Base-by-base conservation (phyloP, 2,113 vertebrate genomes). In the Cynoglossus semilaevis region DNA sequence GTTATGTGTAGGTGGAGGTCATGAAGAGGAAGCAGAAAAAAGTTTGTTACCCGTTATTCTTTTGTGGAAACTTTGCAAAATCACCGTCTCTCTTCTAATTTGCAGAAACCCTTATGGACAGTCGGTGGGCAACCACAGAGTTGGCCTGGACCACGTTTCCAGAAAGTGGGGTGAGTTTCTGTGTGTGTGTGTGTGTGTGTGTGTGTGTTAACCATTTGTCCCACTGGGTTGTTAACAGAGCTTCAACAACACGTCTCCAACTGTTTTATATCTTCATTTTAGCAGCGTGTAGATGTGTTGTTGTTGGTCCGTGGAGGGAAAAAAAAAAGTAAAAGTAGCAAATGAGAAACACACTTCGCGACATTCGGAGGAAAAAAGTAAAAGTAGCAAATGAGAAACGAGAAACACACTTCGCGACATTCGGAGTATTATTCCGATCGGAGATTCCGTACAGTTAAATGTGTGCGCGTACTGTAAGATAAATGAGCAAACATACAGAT, bases 41-140 rank as follows among this genome's bases (percentile, higher is more conserved):
- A 53, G 3, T 38, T 38, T 5, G 4, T 38, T 10, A 4, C n/a
- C n/a, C n/a, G n/a, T n/a, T 40, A 13, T 41, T 41, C 4, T 41
- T 41, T 41, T 41, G 57, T 71, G 76, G 75, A 73, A 17, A 19
- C 29, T 44, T 72, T 69, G 51, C n/a, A 79, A 43, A 69, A 58
- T 60, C 71, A 65, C 64, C 62, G 68, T 76, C 67, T 64, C 67
- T 46, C 81, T 88, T 66, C 73, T 79, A 51, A 46, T 79, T 89
- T 94, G 52, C 88, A 99, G 97, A 98, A 90, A 98, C 96, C 59
- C 92, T 99, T 77, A 97, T 98, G 94, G 96, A 99, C 91, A 98
- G 95, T 52, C 96, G 94, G 75, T 96, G 93, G 95, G 96, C 96
- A 70, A 97, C 96, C 7, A 98, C 97, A 63, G 97, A 99, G 88